Evolutionary conservation across 1,140 invertebrate genomes (phyloP).

Genomic region (Watersipora subatra): DNA sequence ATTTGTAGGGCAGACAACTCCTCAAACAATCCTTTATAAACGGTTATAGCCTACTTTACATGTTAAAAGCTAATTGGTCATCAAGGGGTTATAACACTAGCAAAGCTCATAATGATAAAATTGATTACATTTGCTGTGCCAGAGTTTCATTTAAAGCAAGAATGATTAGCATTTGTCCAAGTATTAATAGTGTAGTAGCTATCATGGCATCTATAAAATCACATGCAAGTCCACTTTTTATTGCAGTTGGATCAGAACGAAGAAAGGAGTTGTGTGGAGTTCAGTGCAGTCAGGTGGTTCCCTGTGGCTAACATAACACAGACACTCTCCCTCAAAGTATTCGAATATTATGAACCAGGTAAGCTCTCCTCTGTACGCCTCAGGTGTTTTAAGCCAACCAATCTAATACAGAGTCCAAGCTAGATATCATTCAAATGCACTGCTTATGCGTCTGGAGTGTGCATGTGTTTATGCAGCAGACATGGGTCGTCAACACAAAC

Average conservation of each 20-base stretch:
- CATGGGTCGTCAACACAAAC: not conserved
- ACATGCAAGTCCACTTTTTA: too few relatives aligned
- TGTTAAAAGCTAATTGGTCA: too few relatives aligned
- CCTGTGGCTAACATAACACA: slow-evolving; percentile 92
- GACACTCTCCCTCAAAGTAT: slow-evolving; percentile 73
- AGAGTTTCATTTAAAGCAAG: too few relatives aligned
- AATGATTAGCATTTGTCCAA: too few relatives aligned
- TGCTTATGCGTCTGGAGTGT: not conserved
- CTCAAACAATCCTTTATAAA: too few relatives aligned
- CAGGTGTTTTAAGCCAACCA: not conserved
- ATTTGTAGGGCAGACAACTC: too few relatives aligned
- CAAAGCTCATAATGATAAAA: too few relatives aligned
- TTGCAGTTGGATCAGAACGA: slow-evolving; percentile 28
- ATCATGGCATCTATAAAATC: too few relatives aligned
- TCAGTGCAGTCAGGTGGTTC: slow-evolving; percentile 82
- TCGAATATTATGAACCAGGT: slow-evolving; percentile 94
- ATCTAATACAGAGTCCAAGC: not conserved
- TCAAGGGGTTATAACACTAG: too few relatives aligned
- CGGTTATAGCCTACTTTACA: too few relatives aligned
- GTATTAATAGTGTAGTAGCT: too few relatives aligned
- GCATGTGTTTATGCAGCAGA: not conserved
- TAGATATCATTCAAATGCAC: not conserved
- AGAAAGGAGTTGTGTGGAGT: slow-evolving; percentile 66
- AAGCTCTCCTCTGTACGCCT: slow-evolving; percentile 16
- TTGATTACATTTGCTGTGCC: too few relatives aligned